A percentile compares a stretch with the other conserved stretches of the same genome.
Conservation (phyloP, 1,140 invertebrate genomes). For the Caligus rogercresseyi region DNA sequence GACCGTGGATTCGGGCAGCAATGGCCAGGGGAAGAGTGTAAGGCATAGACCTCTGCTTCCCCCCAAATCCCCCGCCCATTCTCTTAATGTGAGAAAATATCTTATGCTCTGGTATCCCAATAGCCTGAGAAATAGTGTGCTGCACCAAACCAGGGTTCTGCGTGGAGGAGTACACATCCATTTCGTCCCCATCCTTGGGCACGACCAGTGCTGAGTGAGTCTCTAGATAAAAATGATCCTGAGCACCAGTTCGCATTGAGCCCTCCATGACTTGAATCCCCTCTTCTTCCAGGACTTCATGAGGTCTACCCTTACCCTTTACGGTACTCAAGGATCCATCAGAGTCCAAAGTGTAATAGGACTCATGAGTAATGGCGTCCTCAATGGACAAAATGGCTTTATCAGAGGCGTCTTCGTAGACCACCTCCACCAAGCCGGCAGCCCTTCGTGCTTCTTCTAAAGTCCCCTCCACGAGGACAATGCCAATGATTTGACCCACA, state of each 20-base stretch:
- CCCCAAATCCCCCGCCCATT: conserved; percentile 86
- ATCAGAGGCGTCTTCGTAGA: conserved; percentile 33
- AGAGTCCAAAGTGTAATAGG: neutral
- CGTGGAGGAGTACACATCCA: conserved; percentile 62
- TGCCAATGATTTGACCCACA: conserved; percentile 47
- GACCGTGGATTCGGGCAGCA: conserved; percentile 21
- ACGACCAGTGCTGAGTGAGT: conserved; percentile 55
- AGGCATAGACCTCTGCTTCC: conserved; percentile 60
- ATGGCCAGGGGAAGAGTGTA: conserved; percentile 35
- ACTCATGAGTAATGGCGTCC: conserved; percentile 35
- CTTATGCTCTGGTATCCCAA: conserved; percentile 55
- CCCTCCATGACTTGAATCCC: conserved; percentile 42
- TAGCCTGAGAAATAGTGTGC: conserved; percentile 45
- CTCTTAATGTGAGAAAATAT: conserved; percentile 60
- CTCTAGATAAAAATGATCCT: conserved; percentile 93
- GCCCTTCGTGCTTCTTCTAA: conserved; percentile 41
- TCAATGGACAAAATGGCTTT: conserved; percentile 41
- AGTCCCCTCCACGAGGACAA: conserved; percentile 42
- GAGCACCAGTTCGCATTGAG: conserved; percentile 60
- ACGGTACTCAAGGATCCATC: neutral
- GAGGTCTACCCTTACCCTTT: neutral
- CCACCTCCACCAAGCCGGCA: conserved; percentile 44
- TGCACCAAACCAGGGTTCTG: conserved; percentile 60
- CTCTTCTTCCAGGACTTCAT: neutral
- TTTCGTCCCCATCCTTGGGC: conserved; percentile 53